These are phyloP conservation scores for Macroramphosus scolopax DNA, from an alignment of 2,797 vertebrate genomes.

Conservation along the genomic window DNA sequence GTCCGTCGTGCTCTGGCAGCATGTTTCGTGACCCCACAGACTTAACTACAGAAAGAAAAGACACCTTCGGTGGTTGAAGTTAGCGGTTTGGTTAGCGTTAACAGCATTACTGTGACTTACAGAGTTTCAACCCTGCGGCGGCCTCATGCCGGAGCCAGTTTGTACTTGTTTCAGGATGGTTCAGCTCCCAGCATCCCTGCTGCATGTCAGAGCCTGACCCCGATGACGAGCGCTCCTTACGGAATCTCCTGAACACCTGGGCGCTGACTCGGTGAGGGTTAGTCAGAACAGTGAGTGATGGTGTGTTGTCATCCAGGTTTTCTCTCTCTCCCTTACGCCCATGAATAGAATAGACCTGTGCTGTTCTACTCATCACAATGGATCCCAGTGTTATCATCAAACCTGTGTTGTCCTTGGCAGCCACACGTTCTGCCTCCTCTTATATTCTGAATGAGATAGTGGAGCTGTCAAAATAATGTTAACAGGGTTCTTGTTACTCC, in stretches of 20 bases:
- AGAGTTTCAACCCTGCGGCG: not conserved
- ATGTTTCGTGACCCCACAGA: no score
- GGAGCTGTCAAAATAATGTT: conserved; percentile 10
- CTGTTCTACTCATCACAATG: not conserved
- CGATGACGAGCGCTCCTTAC: conserved; percentile 24
- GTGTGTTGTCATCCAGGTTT: not conserved
- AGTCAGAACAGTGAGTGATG: conserved; percentile 4
- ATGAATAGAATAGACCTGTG: no score
- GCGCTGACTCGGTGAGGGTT: conserved; percentile 3
- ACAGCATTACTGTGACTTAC: not conserved
- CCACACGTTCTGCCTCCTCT: conserved; percentile 8
- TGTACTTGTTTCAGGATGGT: conserved; percentile 49
- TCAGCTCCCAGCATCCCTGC: conserved; percentile 19
- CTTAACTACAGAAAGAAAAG: no score
- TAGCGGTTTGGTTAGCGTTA: no score
- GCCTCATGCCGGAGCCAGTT: conserved; percentile 43
- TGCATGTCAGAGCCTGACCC: conserved; percentile 56
- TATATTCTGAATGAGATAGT: conserved; percentile 14
- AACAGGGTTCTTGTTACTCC: conserved; percentile 13
- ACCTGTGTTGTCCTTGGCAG: not conserved
- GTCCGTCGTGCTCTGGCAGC: no score
- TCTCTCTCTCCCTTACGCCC: no score
- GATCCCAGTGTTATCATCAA: conserved; percentile 5
- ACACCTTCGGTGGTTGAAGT: no score
- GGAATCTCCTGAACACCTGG: conserved; percentile 39